Evolutionary conservation across 2,113 vertebrate species (phyloP), one percentile per base, ranked within the genome.

Genomic region (Pomatostomus ruficeps): DNA sequence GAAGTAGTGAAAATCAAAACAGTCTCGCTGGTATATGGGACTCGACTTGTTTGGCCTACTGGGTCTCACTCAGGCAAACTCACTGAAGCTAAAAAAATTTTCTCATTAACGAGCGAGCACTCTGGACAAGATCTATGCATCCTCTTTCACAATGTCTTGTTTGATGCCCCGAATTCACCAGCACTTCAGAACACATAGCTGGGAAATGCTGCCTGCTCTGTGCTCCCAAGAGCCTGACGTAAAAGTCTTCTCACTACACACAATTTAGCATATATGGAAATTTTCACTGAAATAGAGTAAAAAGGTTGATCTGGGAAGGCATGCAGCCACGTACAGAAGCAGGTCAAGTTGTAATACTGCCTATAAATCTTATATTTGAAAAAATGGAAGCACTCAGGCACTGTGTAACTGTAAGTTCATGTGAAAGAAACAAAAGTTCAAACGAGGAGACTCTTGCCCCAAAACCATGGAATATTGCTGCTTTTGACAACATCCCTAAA

Each of bases 71-170:
- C 29, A 72, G 82, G 25, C 36, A 83, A 70, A 38, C 12, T 76
- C 83, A 57, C 8, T 49, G 14, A 66, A 57, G 23, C 8, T n/a
- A 26, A 61, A 83, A 61, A 59, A 46, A 3, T 6, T 1, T 48
- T 75, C 36, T 52, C 36, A 46, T 40, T 67, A 94, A 54, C 0
- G 0, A 85, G 17, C 0, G 0, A 12, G 1, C 4, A 15, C n/a
- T 74, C 58, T 9, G 19, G 38, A 55, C 45, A 75, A 66, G 71
- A 43, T 38, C 71, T 73, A 5, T 62, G 12, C 28, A 36, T 58
- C 15, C 6, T 70, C 45, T 88, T 90, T 78, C 38, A 79, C 48
- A 46, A n/a, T 33, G 17, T 46, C 16, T 74, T 75, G 12, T 66
- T 91, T 87, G 35, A 62, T 67, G 58, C 17, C 9, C 26, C 81